phyloP scores from a whole-genome alignment of 2,797 vertebrate genomes.

The Melanotaenia boesemani region DNA sequence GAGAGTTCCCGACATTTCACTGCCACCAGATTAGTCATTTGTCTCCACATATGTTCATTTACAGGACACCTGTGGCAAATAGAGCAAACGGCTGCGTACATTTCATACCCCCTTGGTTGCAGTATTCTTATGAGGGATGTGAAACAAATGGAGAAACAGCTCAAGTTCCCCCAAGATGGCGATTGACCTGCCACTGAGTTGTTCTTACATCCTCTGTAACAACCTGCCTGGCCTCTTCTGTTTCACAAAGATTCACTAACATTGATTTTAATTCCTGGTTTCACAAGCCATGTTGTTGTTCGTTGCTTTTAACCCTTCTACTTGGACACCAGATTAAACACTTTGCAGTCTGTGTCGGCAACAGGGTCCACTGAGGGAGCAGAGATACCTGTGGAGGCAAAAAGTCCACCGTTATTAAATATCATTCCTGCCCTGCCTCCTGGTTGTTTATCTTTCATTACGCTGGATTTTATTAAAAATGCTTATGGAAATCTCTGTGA shows the following conservation, averaged over 20 bases:
- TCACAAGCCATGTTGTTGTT: slow-evolving; percentile 29
- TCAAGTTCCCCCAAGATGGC: slow-evolving; percentile 31
- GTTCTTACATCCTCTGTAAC: slow-evolving; percentile 35
- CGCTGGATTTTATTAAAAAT: slow-evolving; percentile 71
- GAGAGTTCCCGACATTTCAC: slow-evolving; percentile 63
- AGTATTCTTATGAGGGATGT: slow-evolving; percentile 57
- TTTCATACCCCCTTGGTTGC: slow-evolving; percentile 49
- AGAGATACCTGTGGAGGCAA: slow-evolving; percentile 54
- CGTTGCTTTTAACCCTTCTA: slow-evolving; percentile 51
- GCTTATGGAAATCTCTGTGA: slow-evolving; percentile 64
- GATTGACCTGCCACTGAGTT: slow-evolving; percentile 51
- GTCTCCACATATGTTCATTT: slow-evolving; percentile 68
- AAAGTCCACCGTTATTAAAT: slow-evolving; percentile 64
- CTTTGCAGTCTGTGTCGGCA: slow-evolving; percentile 60
- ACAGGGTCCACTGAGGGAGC: slow-evolving; percentile 21
- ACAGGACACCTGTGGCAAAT: slow-evolving; percentile 69
- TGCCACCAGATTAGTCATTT: slow-evolving; percentile 70
- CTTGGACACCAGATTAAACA: slow-evolving; percentile 63
- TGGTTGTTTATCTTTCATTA: slow-evolving; percentile 77
- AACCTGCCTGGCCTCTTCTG: slow-evolving; percentile 20
- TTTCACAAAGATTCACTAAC: slow-evolving; percentile 25
- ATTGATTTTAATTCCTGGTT: slow-evolving; percentile 23
- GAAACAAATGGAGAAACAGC: slow-evolving; percentile 13
- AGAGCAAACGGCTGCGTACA: slow-evolving; percentile 54
- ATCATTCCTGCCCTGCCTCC: slow-evolving; percentile 54